Conservation (phyloP, 2,888 invertebrate genomes). For the Brassicogethes aeneus region DNA sequence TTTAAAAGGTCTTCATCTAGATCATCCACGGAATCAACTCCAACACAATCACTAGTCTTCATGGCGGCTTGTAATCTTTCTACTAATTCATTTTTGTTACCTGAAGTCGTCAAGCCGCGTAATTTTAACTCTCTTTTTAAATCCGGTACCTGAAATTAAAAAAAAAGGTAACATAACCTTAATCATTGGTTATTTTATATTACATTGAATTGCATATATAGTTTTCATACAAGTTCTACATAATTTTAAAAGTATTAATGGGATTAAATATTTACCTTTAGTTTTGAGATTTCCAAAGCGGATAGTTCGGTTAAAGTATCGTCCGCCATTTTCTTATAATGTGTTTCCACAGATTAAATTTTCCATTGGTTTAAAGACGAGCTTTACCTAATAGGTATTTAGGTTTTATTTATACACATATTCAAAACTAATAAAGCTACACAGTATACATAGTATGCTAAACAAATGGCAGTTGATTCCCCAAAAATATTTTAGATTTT, state of each 20-base stretch:
- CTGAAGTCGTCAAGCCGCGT: constrained; percentile 62
- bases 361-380: no score
- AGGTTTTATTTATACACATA: background rate
- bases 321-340: constrained; percentile 24
- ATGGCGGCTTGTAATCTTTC: constrained; percentile 61
- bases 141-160: constrained; percentile 62
- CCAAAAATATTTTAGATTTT: no score
- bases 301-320: constrained; percentile 17
- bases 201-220: constrained; percentile 4
- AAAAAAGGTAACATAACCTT: constrained; percentile 1
- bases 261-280: constrained; percentile 25
- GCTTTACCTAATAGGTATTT: background rate
- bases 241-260: background rate
- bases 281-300: constrained; percentile 27
- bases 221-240: no score
- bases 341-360: no score
- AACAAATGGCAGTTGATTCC: no score
- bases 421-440: no score
- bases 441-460: no score
- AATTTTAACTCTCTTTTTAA: constrained; percentile 73
- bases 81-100: constrained; percentile 75
- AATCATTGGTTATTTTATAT: constrained; percentile 3
- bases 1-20: constrained; percentile 50
- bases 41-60: constrained; percentile 32
- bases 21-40: constrained; percentile 43